A percentile compares a stretch with the other conserved stretches of the same genome.
Conservation (phyloP, 2,797 vertebrate species). For the Antennarius maculatus region DNA sequence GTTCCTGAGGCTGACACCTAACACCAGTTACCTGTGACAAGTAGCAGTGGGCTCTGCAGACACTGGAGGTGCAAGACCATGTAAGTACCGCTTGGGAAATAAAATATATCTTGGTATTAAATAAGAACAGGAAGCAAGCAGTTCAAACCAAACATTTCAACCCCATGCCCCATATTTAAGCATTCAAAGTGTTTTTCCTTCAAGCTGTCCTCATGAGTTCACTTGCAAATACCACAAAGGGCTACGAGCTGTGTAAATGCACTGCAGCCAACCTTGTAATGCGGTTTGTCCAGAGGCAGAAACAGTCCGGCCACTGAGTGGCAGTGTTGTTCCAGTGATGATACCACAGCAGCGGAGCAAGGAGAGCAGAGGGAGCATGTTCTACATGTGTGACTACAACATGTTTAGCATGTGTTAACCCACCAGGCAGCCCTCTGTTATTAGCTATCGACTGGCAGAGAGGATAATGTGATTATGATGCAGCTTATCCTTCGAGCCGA, state of each 20-base stretch:
- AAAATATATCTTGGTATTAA: slow-evolving; percentile 34
- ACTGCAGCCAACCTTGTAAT: slow-evolving; percentile 7
- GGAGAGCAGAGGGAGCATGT: slow-evolving; percentile 34
- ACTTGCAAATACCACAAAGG: slow-evolving; percentile 51
- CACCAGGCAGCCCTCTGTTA: slow-evolving; percentile 21
- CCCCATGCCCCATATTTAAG: slow-evolving; percentile 32
- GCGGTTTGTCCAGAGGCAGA: slow-evolving; percentile 36
- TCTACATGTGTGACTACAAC: slow-evolving; percentile 60
- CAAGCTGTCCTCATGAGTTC: slow-evolving; percentile 47
- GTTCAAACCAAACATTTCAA: slow-evolving; percentile 39
- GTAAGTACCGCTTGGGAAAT: slow-evolving; percentile 47
- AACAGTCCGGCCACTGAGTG: slow-evolving; percentile 73
- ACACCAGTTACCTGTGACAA: slow-evolving; percentile 14
- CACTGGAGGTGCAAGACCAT: slow-evolving; percentile 2
- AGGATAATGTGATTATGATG: slow-evolving; percentile 3
- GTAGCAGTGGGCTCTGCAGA: slow-evolving; percentile 17
- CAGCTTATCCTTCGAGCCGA: slow-evolving; percentile 1
- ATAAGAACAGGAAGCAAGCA: slow-evolving; percentile 18
- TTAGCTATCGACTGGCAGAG: slow-evolving; percentile 7
- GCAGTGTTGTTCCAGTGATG: slow-evolving; percentile 80
- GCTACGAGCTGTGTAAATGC: slow-evolving; percentile 37
- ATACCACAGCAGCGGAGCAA: neutral
- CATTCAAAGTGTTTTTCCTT: slow-evolving; percentile 35
- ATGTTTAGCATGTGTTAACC: slow-evolving; percentile 52
- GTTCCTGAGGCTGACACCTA: slow-evolving; percentile 30